These are phyloP conservation scores for Pristionchus mayeri DNA, from an alignment of 2,888 invertebrate species.

Conservation along the genomic window DNA sequence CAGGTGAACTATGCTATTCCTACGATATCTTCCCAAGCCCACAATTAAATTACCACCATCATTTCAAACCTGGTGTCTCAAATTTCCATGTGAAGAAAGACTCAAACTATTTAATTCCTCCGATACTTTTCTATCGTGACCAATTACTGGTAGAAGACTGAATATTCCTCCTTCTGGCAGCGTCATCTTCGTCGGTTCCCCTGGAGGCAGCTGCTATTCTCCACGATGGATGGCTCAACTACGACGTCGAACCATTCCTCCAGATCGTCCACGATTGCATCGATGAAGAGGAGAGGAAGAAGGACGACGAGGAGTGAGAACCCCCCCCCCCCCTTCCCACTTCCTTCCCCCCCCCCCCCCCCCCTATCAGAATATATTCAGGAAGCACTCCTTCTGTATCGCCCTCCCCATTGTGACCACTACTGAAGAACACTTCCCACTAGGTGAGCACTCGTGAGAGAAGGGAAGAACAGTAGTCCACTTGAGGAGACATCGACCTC, in stretches of 20 bases:
- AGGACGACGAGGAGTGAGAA: slow-evolving; percentile 41
- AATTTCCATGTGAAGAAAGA: no score
- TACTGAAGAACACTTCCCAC: slow-evolving; percentile 15
- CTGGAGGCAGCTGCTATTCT: neutral
- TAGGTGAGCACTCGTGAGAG: neutral
- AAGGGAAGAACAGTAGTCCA: neutral
- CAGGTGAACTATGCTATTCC: no score
- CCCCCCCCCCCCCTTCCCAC: neutral
- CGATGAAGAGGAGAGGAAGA: neutral
- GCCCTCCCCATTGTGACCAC: slow-evolving; percentile 4
- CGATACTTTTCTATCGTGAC: no score
- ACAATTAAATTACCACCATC: no score
- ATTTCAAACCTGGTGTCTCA: no score
- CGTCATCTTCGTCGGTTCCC: neutral
- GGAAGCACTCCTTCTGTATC: neutral
- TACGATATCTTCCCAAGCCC: no score
- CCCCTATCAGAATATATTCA: neutral
- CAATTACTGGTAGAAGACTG: no score
- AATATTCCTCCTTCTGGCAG: neutral
- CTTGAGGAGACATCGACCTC: slow-evolving; percentile 24
- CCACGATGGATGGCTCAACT: slow-evolving; percentile 36
- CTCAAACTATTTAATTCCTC: no score
- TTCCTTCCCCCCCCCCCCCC: neutral
- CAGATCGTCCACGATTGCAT: slow-evolving; percentile 42
- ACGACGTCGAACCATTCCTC: slow-evolving; percentile 40